Evolutionary conservation across 2,888 invertebrate species (phyloP).

Genomic region (Helleia helle): DNA sequence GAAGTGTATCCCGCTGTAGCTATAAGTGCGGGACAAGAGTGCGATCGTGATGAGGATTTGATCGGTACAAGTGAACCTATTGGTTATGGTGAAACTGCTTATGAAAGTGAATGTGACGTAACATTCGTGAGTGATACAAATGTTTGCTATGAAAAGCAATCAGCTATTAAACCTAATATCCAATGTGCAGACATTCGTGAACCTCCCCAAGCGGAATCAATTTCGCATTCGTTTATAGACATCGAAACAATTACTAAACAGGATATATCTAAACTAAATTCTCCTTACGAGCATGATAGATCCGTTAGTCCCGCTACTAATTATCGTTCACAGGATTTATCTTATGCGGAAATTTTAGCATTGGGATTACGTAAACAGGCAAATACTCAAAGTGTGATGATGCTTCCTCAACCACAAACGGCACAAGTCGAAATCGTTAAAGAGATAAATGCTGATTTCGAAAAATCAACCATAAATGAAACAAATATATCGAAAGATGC

Average conservation of each 20-base stretch:
- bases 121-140: constrained; percentile 35
- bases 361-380: constrained; percentile 72
- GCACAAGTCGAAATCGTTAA: constrained; percentile 53
- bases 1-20: constrained; percentile 27
- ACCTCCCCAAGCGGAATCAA: constrained; percentile 21
- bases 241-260: constrained; percentile 16
- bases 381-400: constrained; percentile 33
- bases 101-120: constrained; percentile 51
- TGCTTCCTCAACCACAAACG: constrained; percentile 50
- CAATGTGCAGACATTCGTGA: constrained; percentile 27
- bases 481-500: constrained; percentile 25
- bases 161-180: constrained; percentile 23
- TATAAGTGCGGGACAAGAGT: constrained; percentile 33
- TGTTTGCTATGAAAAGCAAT: constrained; percentile 28
- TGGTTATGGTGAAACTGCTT: constrained; percentile 39
- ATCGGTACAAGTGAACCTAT: constrained; percentile 29
- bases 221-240: constrained; percentile 15
- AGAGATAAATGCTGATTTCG: constrained; percentile 45
- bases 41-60: constrained; percentile 33
- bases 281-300: constrained; percentile 30
- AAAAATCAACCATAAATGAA: constrained; percentile 36
- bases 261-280: constrained; percentile 22
- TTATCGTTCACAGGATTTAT: constrained; percentile 75
- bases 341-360: constrained; percentile 82
- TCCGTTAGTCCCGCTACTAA: constrained; percentile 37